Percentiles rank a stretch among this genome's conserved stretches.
Evolutionary conservation across 2,113 vertebrate genomes (phyloP).

Genomic region (Oceanites oceanicus): DNA sequence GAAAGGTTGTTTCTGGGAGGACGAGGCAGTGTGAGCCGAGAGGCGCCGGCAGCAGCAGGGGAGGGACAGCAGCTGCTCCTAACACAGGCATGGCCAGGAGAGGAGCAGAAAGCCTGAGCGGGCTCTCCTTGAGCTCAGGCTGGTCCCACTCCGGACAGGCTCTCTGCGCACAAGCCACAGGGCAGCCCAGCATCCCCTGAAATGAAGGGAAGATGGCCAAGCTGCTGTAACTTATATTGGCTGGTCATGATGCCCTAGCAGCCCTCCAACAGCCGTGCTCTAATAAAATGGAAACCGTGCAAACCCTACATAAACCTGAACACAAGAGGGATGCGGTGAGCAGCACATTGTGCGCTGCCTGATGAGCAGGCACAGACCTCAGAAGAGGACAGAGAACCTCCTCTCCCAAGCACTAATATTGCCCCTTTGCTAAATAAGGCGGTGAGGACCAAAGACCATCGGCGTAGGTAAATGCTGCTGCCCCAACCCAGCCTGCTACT

Average conservation of each 20-base stretch:
- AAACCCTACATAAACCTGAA: background rate
- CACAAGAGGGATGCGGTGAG: background rate
- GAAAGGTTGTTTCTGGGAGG: background rate
- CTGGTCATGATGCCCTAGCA: background rate
- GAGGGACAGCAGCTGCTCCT: background rate
- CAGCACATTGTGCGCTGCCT: background rate
- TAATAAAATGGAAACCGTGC: rapidly evolving
- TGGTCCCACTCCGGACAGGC: background rate
- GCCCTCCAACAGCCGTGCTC: background rate
- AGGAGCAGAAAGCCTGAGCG: background rate
- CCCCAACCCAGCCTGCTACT: background rate
- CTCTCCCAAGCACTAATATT: background rate
- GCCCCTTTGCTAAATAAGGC: background rate
- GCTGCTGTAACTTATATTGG: rapidly evolving
- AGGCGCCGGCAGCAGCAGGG: background rate
- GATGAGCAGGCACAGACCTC: background rate
- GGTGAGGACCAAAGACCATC: rapidly evolving
- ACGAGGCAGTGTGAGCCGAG: rapidly evolving
- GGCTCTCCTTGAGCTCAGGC: background rate
- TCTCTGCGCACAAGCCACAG: background rate
- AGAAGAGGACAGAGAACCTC: background rate
- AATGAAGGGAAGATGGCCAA: no score
- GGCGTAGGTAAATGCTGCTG: rapidly evolving
- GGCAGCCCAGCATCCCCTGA: background rate
- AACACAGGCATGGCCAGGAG: background rate